Conservation (phyloP, 2,888 invertebrate species). For the Caenorhabditis sp. region DNA sequence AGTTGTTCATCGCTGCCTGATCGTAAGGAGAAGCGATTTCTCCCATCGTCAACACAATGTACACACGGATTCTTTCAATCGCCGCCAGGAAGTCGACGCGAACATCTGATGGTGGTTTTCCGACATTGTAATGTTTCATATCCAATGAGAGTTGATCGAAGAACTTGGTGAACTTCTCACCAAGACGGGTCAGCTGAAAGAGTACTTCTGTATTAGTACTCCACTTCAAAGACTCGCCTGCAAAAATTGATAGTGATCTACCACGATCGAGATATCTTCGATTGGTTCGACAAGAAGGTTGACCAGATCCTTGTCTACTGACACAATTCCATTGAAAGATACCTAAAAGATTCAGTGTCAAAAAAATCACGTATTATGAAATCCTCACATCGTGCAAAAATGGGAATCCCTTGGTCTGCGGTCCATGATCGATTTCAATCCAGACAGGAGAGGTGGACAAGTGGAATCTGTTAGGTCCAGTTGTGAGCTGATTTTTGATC, state of each 20-base stretch:
- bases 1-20: conserved; percentile 46
- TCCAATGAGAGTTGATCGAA: conserved; percentile 76
- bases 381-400: conserved; percentile 74
- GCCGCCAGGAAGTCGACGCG: conserved; percentile 55
- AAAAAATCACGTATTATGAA: too few species aligned
- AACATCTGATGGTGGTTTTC: conserved; percentile 40
- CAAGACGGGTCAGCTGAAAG: conserved; percentile 66
- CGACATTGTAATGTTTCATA: conserved; percentile 70
- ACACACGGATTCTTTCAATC: conserved; percentile 67
- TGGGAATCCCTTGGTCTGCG: conserved; percentile 69
- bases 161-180: conserved; percentile 70
- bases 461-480: conserved; percentile 19
- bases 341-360: conserved; percentile 47
- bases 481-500: background rate
- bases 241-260: conserved; percentile 82
- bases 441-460: conserved; percentile 75
- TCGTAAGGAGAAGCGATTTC: conserved; percentile 79
- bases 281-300: conserved; percentile 72
- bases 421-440: conserved; percentile 77
- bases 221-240: conserved; percentile 51
- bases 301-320: conserved; percentile 62
- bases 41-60: conserved; percentile 77
- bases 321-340: conserved; percentile 66
- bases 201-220: background rate
- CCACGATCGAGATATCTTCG: conserved; percentile 70